Conservation (phyloP, 1,140 invertebrate genomes). For the Aphelinus atriplicis region DNA sequence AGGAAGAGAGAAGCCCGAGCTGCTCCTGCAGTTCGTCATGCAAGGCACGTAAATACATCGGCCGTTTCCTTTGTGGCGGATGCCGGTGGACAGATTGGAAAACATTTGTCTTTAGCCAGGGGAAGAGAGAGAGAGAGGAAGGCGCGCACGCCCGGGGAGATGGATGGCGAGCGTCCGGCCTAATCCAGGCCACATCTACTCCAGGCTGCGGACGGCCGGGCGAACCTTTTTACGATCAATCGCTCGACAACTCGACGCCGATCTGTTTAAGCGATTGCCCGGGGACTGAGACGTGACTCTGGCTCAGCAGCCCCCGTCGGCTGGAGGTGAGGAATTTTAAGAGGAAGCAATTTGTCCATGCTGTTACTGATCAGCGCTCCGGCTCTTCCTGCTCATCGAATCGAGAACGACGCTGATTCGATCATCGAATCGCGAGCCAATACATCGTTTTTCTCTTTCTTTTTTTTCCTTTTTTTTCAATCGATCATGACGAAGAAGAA, state of each 20-base stretch:
- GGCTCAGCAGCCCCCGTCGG: no score
- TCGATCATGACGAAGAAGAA: no score
- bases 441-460: no score
- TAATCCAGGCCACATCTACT: not conserved
- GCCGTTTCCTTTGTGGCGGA: slow-evolving; percentile 53
- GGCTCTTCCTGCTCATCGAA: no score
- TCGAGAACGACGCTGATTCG: no score
- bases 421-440: no score
- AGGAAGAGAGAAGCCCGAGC: not conserved
- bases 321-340: no score
- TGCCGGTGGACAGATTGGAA: slow-evolving; percentile 54
- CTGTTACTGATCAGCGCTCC: no score
- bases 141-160: not conserved
- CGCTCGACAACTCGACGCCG: not conserved
- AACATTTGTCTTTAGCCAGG: slow-evolving; percentile 50
- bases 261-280: slow-evolving; percentile 24
- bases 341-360: no score
- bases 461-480: no score
- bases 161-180: slow-evolving; percentile 15
- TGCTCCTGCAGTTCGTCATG: slow-evolving; percentile 32
- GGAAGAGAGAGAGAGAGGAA: not conserved
- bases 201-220: not conserved
- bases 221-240: slow-evolving; percentile 24
- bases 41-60: slow-evolving; percentile 54
- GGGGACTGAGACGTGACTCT: no score